These are phyloP conservation scores for Branchipolynoe longqiensis DNA, from an alignment of 2,888 invertebrate genomes.

Conservation along the genomic window DNA sequence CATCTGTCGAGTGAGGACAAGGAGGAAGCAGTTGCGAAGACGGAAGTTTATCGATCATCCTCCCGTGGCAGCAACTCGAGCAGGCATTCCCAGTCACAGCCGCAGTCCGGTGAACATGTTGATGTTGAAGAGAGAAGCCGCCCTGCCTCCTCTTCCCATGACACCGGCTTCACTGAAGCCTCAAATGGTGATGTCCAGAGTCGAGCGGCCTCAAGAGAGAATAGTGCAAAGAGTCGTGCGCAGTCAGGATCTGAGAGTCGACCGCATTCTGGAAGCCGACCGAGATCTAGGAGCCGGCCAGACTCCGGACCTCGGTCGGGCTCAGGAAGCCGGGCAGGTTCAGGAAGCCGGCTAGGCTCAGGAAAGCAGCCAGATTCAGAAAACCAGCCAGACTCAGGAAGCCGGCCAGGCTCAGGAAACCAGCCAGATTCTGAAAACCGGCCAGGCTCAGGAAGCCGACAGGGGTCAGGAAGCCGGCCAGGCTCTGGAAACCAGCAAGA, in stretches of 20 bases:
- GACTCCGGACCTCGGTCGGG: background rate
- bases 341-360: background rate
- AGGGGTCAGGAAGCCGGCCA: background rate
- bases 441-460: background rate
- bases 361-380: background rate
- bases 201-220: background rate
- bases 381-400: background rate
- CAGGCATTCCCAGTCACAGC: background rate
- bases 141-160: background rate
- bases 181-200: too few species aligned
- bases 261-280: conserved; percentile 32
- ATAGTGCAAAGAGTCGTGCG: background rate
- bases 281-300: conserved; percentile 8
- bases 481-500: background rate
- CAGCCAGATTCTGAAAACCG: background rate
- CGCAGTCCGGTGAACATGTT: conserved; percentile 1
- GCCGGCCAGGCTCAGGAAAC: background rate
- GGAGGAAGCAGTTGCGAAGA: background rate
- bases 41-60: background rate
- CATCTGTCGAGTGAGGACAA: background rate
- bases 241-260: background rate
- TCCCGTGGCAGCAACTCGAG: background rate
- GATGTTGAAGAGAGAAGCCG: background rate
- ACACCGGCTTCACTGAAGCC: too few species aligned
- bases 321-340: background rate